These are phyloP conservation scores for Calcarius lapponicus DNA, from an alignment of 2,797 vertebrate species.

Conservation along the genomic window DNA sequence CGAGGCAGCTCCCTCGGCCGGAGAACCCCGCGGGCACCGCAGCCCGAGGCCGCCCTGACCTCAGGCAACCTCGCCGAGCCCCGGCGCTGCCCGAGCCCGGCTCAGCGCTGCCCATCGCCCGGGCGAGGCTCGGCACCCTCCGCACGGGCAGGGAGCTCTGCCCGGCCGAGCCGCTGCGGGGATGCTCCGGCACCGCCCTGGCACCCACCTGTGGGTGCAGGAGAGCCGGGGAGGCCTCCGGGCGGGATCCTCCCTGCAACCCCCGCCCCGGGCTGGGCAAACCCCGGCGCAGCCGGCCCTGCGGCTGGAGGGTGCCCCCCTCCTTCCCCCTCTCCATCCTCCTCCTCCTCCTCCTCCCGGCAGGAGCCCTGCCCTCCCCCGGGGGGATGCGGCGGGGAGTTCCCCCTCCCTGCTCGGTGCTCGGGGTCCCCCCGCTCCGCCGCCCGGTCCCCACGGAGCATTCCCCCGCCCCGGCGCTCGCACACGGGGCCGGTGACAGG, in stretches of 20 bases:
- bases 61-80: not conserved
- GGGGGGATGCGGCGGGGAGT: constrained; percentile 23
- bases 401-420: not conserved
- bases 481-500: constrained; percentile 42
- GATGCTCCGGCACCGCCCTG: not conserved
- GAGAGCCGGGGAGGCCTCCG: not conserved
- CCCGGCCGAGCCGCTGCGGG: not conserved
- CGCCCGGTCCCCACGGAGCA: not conserved
- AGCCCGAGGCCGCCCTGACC: not conserved
- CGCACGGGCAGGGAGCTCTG: not conserved
- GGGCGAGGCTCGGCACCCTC: fast-evolving
- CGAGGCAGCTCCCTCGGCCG: not conserved
- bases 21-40: fast-evolving
- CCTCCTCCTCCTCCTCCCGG: not conserved
- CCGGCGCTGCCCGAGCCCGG: not conserved
- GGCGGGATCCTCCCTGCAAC: not conserved
- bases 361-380: not conserved
- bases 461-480: not conserved
- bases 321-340: not conserved
- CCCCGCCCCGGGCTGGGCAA: not conserved
- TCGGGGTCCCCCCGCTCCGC: not conserved
- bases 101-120: not conserved
- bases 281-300: not conserved
- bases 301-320: not conserved
- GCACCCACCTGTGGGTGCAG: constrained; percentile 22